Base-by-base conservation (phyloP, 2,888 invertebrate species). In the Sminthurides aquaticus region DNA sequence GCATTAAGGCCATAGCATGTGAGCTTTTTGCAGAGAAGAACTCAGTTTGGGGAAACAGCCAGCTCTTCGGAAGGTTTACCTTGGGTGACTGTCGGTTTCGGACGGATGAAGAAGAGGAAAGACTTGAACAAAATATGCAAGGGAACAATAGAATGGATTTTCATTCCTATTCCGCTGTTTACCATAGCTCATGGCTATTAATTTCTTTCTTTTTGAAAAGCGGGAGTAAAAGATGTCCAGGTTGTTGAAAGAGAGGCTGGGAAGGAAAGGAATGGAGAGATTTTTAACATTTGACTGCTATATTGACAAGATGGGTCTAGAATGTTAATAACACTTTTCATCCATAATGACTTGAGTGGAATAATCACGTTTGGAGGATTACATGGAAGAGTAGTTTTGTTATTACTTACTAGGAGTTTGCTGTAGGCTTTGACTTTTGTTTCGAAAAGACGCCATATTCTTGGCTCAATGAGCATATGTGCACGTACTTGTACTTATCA, bases 151-250 rank as follows among this genome's bases (percentile, higher is more conserved):
- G n/a, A n/a, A 59, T 59, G 34, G 48, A 29, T 63, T 63, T 63
- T 57, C 48, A 29, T 52, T 24, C 49, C 63, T 57, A 57, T 64
- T 57, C 64, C 60, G 65, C 69, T 74, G 72, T 74, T 74, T 74
- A 69, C 71, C 64, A 73, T 74, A 22, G 74, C 74, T 74, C 66
- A 65, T 67, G 74, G 74, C 72, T 73, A 74, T 74, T 73, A 74
- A 74, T 74, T 74, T 74, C 72, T 73, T 73, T 71, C 71, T 74
- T 72, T 74, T 72, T 72, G 69, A 73, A 72, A 69, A 60, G 68
- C 69, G 69, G 67, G 73, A 69, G 73, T 73, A 73, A 69, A 71
- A 73, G 70, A 70, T 72, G 72, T 69, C 8, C 43, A 34, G 15
- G 43, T 34, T 34, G 43, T 15, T 34, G 43, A 34, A 15, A 34